Percentiles rank a stretch among this genome's conserved stretches.
These are phyloP conservation scores for Tamias sibiricus DNA, from an alignment of 2,113 vertebrate genomes.

Conservation along the genomic window DNA sequence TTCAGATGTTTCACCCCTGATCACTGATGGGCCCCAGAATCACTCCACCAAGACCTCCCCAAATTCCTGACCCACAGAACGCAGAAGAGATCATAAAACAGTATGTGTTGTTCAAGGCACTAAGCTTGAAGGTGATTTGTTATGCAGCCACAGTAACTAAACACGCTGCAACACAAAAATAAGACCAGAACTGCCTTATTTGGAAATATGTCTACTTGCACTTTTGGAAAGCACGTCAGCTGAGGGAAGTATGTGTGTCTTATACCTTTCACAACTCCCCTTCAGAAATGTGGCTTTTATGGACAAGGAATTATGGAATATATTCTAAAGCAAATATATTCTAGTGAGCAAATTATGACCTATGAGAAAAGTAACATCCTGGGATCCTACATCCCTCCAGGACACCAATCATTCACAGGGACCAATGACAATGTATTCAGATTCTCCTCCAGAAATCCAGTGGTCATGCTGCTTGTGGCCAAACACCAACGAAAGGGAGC, in stretches of 20 bases:
- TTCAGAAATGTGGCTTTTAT: constrained; percentile 47
- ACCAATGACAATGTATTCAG: not conserved
- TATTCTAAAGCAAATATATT: constrained; percentile 18
- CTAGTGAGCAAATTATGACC: constrained; percentile 47
- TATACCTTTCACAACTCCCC: constrained; percentile 50
- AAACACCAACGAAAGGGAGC: not conserved
- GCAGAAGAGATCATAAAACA: not conserved
- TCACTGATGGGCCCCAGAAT: not conserved
- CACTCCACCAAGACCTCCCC: not conserved
- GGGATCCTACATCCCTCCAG: not conserved
- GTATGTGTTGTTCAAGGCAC: not conserved
- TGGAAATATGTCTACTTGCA: not conserved
- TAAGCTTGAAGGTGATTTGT: not conserved
- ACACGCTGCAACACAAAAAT: not conserved
- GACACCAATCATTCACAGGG: constrained; percentile 41
- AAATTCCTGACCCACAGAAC: not conserved
- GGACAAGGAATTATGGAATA: constrained; percentile 18
- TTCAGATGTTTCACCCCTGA: not conserved
- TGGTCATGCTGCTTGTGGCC: not conserved
- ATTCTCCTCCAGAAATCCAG: not conserved
- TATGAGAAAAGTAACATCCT: not conserved
- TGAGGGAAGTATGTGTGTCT: constrained; percentile 28
- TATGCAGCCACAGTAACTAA: not conserved
- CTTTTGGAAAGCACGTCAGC: not conserved
- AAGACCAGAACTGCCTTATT: not conserved